phyloP scores from a whole-genome alignment of 2,113 vertebrate species.

The Ammospiza caudacuta region DNA sequence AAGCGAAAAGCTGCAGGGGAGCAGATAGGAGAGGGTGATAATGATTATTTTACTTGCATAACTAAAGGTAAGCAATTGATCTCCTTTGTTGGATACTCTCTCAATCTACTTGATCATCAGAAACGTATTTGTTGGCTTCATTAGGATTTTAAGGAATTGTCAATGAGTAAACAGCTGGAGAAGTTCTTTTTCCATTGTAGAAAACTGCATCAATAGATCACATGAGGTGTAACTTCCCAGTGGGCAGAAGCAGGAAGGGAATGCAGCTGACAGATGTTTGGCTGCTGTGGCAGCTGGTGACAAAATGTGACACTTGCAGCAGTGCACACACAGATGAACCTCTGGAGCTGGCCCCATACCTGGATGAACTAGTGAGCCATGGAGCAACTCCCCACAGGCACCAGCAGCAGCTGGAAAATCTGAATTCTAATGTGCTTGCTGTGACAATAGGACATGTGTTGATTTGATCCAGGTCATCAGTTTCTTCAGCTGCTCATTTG shows the following conservation, averaged over 20 bases:
- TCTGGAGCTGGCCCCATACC: not conserved
- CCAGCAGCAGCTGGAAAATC: not conserved
- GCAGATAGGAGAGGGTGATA: slow-evolving; percentile 95
- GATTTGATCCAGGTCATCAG: not conserved
- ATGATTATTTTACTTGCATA: slow-evolving; percentile 98
- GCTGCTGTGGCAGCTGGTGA: not conserved
- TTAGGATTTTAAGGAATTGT: not conserved
- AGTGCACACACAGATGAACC: not conserved
- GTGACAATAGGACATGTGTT: not conserved
- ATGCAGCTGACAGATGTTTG: not conserved
- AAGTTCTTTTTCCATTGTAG: not conserved
- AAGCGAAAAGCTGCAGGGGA: slow-evolving; percentile 98
- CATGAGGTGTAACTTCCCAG: not conserved
- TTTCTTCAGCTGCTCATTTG: not conserved
- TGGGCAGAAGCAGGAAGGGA: not conserved
- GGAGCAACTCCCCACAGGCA: not conserved
- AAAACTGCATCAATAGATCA: not conserved
- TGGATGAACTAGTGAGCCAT: not conserved
- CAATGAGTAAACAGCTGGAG: not conserved
- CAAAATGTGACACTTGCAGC: not conserved
- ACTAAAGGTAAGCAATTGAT: slow-evolving; percentile 87
- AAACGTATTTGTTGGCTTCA: not conserved
- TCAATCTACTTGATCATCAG: not conserved
- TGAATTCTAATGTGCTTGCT: not conserved
- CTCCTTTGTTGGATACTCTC: not conserved